A percentile compares a stretch with the other conserved stretches of the same genome.
phyloP scores from a whole-genome alignment of 92 coral and sea anemone genomes.

The Bergia puertoricense region DNA sequence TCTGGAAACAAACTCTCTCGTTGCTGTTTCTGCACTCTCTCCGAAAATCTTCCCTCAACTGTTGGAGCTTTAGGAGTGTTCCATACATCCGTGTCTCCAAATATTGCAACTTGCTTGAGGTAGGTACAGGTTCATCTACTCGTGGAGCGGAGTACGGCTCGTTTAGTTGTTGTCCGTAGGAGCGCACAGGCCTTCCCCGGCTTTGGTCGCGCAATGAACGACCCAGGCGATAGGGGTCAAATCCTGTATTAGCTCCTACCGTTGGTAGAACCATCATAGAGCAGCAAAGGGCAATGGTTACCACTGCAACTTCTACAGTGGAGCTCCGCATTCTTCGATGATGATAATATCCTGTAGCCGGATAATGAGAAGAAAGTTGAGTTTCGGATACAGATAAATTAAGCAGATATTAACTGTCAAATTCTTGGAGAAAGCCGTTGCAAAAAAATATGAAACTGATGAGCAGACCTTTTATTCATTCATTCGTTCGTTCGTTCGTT shows the following conservation, averaged over 20 bases:
- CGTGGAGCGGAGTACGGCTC: background rate
- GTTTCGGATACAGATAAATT: too few relatives aligned
- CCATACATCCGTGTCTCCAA: constrained; percentile 3
- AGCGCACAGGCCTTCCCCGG: background rate
- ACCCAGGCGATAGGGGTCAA: background rate
- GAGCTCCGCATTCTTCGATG: background rate
- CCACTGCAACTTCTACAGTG: background rate
- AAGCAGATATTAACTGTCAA: too few relatives aligned
- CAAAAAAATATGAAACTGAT: too few relatives aligned
- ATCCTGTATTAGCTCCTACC: background rate
- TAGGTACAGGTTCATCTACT: background rate
- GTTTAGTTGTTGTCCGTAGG: background rate
- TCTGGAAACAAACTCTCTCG: background rate
- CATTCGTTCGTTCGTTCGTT: too few relatives aligned
- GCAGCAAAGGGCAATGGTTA: background rate
- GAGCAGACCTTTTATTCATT: too few relatives aligned
- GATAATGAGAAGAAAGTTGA: too few relatives aligned
- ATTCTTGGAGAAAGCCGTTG: too few relatives aligned
- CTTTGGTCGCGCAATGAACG: background rate
- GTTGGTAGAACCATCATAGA: background rate
- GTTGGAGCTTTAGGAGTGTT: background rate
- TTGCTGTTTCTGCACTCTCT: background rate
- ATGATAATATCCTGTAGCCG: background rate
- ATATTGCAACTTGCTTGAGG: constrained; percentile 8
- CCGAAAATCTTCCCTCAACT: background rate